These are phyloP conservation scores for Anguilla pacifica DNA, from an alignment of 2,797 vertebrate species.

Conservation along the genomic window DNA sequence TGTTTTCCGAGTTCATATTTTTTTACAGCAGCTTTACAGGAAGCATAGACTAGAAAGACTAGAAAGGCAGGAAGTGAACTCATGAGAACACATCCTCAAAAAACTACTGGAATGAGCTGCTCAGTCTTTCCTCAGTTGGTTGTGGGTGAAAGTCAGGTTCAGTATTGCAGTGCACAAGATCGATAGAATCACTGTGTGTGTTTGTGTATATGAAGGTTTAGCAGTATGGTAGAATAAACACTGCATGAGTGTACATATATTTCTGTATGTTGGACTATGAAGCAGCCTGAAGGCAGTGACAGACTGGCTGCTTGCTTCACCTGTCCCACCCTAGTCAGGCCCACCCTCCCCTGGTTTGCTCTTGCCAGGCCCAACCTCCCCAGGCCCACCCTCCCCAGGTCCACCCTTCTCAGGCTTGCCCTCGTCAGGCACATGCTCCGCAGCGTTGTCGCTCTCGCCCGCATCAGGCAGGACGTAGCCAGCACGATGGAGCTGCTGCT, in stretches of 20 bases:
- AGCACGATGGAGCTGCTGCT: conserved; percentile 50
- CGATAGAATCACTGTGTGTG: neutral
- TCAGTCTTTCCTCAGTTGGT: neutral
- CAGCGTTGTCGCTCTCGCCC: neutral
- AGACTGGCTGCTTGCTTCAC: neutral
- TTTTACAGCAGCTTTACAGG: neutral
- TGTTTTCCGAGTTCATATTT: too few species aligned
- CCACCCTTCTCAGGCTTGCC: neutral
- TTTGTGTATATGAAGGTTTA: neutral
- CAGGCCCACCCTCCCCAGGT: neutral
- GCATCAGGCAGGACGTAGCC: neutral
- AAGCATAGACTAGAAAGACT: neutral
- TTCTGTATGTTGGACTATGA: neutral
- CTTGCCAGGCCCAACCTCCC: neutral
- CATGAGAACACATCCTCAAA: neutral
- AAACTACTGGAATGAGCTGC: neutral
- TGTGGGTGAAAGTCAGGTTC: neutral
- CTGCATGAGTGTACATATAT: neutral
- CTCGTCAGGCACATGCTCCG: neutral
- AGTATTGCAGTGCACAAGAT: neutral
- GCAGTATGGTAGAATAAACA: neutral
- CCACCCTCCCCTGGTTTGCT: neutral
- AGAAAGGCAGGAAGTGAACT: neutral
- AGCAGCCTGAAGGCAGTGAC: neutral
- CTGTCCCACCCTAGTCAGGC: neutral